phyloP scores from a whole-genome alignment of 1,140 invertebrate species.

The Daktulosphaira vitifoliae region DNA sequence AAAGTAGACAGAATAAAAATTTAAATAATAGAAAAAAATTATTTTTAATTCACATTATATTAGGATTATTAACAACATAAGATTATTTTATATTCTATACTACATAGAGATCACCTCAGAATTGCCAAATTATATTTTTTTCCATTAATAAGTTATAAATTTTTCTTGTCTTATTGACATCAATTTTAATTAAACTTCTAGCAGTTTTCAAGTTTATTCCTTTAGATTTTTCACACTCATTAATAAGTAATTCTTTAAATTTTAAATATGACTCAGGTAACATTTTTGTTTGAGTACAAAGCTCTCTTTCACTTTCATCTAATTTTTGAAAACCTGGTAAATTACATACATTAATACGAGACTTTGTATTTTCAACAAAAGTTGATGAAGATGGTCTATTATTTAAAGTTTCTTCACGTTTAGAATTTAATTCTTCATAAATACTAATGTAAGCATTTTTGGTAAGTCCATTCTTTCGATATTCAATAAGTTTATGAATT shows the following conservation, averaged over 20 bases:
- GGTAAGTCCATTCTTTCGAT: slow-evolving; percentile 61
- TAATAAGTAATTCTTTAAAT: slow-evolving; percentile 61
- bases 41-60: too few relatives aligned
- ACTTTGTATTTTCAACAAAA: slow-evolving; percentile 43
- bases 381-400: background rate
- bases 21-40: too few relatives aligned
- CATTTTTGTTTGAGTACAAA: slow-evolving; percentile 66
- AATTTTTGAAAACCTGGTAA: slow-evolving; percentile 71
- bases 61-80: too few relatives aligned
- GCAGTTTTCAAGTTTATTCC: slow-evolving; percentile 71
- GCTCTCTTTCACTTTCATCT: slow-evolving; percentile 57
- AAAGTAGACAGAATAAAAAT: too few relatives aligned
- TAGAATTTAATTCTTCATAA: slow-evolving; percentile 55
- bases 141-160: slow-evolving; percentile 73
- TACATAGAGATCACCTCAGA: too few relatives aligned
- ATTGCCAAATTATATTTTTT: slow-evolving; percentile 43
- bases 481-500: slow-evolving; percentile 59
- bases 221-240: slow-evolving; percentile 60
- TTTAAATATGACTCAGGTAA: slow-evolving; percentile 68
- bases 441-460: slow-evolving; percentile 55
- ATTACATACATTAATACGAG: slow-evolving; percentile 65
- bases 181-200: slow-evolving; percentile 73
- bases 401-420: slow-evolving; percentile 8
- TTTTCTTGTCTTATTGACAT: slow-evolving; percentile 87
- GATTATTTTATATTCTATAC: too few relatives aligned